Evolutionary conservation across 2,797 vertebrate genomes (phyloP).

Genomic region (Poecilia velifera): DNA sequence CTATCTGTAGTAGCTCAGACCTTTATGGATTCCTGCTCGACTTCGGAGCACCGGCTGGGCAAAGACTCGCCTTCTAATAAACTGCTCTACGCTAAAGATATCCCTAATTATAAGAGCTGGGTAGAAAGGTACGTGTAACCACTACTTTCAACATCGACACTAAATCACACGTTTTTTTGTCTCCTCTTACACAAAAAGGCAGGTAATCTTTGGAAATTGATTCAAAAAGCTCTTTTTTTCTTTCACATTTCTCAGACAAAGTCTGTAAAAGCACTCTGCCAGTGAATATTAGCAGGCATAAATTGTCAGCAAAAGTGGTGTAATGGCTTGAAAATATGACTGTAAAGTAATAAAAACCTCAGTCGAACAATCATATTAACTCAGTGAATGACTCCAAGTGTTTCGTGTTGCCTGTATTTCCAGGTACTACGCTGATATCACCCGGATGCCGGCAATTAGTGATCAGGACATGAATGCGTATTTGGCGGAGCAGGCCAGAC

Average conservation of each 20-base stretch:
- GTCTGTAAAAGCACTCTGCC: slow-evolving; percentile 40
- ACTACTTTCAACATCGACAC: slow-evolving; percentile 1
- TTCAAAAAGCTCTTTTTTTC: slow-evolving; percentile 44
- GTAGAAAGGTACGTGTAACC: slow-evolving; percentile 90
- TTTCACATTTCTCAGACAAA: slow-evolving; percentile 14
- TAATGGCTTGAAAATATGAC: slow-evolving; percentile 26
- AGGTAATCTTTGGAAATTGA: slow-evolving; percentile 32
- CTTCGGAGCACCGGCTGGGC: slow-evolving; percentile 95
- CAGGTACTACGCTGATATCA: slow-evolving; percentile 98
- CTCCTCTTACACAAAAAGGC: slow-evolving; percentile 34
- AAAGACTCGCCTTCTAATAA: slow-evolving; percentile 99
- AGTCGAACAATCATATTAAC: slow-evolving; percentile 12
- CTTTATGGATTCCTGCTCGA: slow-evolving; percentile 99
- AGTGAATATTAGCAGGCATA: slow-evolving; percentile 18
- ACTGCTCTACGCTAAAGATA: slow-evolving; percentile 97
- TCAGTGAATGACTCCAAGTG: slow-evolving; percentile 38
- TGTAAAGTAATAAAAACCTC: slow-evolving; percentile 27
- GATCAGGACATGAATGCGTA: slow-evolving; percentile 99
- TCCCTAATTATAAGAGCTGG: slow-evolving; percentile 99
- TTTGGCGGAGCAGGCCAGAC: slow-evolving; percentile 95
- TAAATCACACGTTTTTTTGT: slow-evolving; percentile 26
- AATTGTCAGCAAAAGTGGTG: slow-evolving; percentile 39
- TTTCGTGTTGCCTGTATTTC: slow-evolving; percentile 30
- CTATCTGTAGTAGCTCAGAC: slow-evolving; percentile 98
- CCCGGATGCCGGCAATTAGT: slow-evolving; percentile 95